phyloP scores from a whole-genome alignment of 2,888 invertebrate genomes.

The Bembecia ichneumoniformis region DNA sequence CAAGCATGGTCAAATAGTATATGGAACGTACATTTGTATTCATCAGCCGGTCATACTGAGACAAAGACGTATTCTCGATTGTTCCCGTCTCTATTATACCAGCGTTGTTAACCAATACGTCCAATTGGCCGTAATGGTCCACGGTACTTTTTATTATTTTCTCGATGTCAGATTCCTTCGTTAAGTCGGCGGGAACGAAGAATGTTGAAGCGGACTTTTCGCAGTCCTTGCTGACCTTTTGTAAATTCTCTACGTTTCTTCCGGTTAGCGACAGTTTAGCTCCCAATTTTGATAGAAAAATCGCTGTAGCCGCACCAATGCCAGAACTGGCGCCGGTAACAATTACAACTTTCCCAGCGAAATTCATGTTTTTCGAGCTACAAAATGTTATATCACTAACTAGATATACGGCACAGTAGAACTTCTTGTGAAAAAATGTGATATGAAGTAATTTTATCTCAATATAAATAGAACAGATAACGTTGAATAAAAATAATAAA shows the following conservation, averaged over 20 bases:
- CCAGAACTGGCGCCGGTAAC: constrained; percentile 89
- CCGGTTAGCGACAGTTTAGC: constrained; percentile 82
- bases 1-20: constrained; percentile 87
- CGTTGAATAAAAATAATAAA: constrained; percentile 1
- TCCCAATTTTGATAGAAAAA: constrained; percentile 81
- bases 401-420: not conserved
- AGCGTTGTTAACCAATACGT: constrained; percentile 92
- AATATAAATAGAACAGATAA: constrained; percentile 10
- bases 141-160: constrained; percentile 81
- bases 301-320: constrained; percentile 86
- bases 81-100: constrained; percentile 86
- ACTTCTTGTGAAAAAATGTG: not conserved
- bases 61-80: constrained; percentile 88
- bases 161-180: constrained; percentile 80
- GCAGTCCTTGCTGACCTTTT: constrained; percentile 52
- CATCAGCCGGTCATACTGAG: constrained; percentile 92
- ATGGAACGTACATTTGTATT: constrained; percentile 89
- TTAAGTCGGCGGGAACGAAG: constrained; percentile 78
- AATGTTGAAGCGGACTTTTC: constrained; percentile 60
- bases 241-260: constrained; percentile 76
- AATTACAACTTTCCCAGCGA: constrained; percentile 80
- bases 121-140: constrained; percentile 81
- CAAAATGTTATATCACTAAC: not conserved
- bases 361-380: constrained; percentile 51
- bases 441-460: constrained; percentile 20